A percentile compares a stretch with the other conserved stretches of the same genome.
These are phyloP conservation scores for Melanocharis versteri DNA, from an alignment of 2,113 vertebrate genomes.

Conservation along the genomic window DNA sequence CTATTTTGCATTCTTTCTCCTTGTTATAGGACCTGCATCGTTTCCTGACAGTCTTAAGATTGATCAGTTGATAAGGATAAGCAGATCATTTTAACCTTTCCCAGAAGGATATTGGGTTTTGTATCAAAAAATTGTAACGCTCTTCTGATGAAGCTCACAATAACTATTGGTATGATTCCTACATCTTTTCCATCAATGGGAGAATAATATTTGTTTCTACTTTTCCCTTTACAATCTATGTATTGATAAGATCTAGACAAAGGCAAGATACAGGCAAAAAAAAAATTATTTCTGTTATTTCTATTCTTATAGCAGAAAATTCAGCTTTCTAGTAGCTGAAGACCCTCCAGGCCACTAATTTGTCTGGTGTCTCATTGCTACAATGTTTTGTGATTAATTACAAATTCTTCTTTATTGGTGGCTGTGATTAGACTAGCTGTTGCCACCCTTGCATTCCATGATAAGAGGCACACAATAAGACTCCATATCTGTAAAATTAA, in stretches of 20 bases:
- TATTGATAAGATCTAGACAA: background rate
- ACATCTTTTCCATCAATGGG: background rate
- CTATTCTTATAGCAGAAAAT: background rate
- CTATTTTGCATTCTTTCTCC: background rate
- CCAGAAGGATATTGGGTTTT: background rate
- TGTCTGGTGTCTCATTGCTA: background rate
- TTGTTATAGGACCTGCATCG: background rate
- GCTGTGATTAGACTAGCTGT: background rate
- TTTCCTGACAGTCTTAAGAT: background rate
- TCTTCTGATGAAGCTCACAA: background rate
- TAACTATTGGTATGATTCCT: background rate
- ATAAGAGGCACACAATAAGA: background rate
- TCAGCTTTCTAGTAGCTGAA: background rate
- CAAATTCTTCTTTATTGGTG: background rate
- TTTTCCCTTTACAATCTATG: background rate
- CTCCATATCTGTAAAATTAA: background rate
- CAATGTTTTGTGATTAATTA: slow-evolving; percentile 3
- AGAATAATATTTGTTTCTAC: background rate
- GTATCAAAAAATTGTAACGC: background rate
- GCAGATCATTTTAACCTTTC: background rate
- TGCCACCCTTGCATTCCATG: background rate
- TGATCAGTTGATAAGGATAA: background rate
- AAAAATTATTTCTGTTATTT: background rate
- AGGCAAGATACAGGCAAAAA: background rate
- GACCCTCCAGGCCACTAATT: background rate